Evolutionary conservation across 1,140 invertebrate species (phyloP).

Genomic region (Lycorma delicatula): DNA sequence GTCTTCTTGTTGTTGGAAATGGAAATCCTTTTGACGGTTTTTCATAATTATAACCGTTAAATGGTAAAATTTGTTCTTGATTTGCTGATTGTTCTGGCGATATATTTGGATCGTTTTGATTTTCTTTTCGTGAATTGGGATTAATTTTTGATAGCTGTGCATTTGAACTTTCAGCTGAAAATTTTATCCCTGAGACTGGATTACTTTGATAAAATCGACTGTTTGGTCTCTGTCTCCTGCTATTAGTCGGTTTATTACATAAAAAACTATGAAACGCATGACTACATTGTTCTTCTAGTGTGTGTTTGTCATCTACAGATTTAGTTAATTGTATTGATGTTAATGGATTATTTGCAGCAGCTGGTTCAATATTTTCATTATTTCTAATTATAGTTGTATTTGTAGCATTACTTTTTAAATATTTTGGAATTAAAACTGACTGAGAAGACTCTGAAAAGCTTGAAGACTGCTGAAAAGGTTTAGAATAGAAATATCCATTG

Average conservation of each 20-base stretch:
- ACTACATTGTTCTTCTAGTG: background rate
- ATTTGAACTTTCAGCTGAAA: too few relatives aligned
- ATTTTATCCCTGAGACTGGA: too few relatives aligned
- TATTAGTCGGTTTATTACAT: background rate
- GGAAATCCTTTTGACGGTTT: background rate
- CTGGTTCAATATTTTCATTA: background rate
- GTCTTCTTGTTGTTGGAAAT: background rate
- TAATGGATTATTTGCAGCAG: background rate
- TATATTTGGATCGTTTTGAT: background rate
- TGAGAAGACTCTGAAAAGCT: background rate
- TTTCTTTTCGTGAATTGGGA: background rate
- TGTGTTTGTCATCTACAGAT: background rate
- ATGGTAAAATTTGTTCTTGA: background rate
- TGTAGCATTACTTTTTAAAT: too few relatives aligned
- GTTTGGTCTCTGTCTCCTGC: background rate
- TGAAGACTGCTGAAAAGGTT: background rate
- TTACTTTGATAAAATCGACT: background rate
- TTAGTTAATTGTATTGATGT: background rate
- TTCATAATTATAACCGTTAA: background rate
- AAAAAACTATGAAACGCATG: background rate
- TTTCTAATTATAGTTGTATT: background rate
- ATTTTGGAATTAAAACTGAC: too few relatives aligned
- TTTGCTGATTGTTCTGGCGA: background rate
- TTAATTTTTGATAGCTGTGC: too few relatives aligned
- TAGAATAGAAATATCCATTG: conserved; percentile 1